Conservation (phyloP, 2,888 invertebrate species). For the Brachylomia viminalis region DNA sequence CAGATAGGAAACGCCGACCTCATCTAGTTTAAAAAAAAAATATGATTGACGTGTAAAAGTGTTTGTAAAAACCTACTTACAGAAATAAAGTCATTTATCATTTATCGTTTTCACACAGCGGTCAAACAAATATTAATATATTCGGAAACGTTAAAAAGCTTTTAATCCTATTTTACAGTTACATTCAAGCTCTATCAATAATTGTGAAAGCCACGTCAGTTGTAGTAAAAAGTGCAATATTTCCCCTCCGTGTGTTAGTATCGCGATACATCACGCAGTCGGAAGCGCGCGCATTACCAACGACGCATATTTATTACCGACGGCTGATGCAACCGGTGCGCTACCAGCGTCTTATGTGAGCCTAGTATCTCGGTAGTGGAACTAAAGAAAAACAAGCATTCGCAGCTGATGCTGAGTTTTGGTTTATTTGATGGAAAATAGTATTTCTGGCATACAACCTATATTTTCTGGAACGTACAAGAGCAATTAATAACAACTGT, state of each 20-base stretch:
- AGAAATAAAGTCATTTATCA: no score
- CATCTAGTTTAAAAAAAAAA: no score
- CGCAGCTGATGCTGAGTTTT: neutral
- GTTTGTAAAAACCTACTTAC: no score
- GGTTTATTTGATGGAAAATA: neutral
- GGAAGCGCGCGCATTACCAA: slow-evolving; percentile 8
- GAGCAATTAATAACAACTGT: neutral
- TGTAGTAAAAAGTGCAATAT: neutral
- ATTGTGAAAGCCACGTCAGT: slow-evolving; percentile 1
- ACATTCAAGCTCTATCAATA: neutral
- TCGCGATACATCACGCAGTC: neutral
- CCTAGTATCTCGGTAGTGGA: neutral
- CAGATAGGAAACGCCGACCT: no score
- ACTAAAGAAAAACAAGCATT: neutral
- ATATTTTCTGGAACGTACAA: neutral
- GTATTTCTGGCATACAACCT: neutral
- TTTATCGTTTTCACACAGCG: no score
- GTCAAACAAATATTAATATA: neutral
- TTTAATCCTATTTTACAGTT: neutral
- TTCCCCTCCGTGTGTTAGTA: neutral
- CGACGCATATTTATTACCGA: slow-evolving; percentile 3
- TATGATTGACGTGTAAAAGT: no score
- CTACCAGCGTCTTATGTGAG: neutral
- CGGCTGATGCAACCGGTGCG: slow-evolving; percentile 9
- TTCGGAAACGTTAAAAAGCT: neutral